These are phyloP conservation scores for Epinephelus awoara DNA, from an alignment of 2,797 vertebrate species.

Conservation along the genomic window DNA sequence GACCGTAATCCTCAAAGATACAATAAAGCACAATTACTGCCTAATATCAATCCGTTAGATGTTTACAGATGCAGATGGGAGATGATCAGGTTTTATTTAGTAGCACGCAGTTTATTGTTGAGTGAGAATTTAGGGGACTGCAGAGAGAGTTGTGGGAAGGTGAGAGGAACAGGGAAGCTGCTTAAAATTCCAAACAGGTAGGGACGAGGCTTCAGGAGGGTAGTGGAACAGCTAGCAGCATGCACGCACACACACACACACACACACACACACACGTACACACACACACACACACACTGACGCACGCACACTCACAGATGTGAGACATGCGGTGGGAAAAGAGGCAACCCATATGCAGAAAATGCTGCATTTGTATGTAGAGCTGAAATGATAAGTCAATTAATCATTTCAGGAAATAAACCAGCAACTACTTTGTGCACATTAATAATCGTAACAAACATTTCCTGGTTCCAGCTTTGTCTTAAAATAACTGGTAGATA, in stretches of 20 bases:
- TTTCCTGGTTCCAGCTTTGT: background rate
- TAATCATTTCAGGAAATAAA: background rate
- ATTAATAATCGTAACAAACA: background rate
- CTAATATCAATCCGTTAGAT: conserved; percentile 28
- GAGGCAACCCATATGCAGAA: conserved; percentile 28
- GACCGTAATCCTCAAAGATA: conserved; percentile 19
- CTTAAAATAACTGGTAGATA: background rate
- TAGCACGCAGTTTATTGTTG: conserved; percentile 34
- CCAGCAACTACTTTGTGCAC: background rate
- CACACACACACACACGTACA: conserved; percentile 23
- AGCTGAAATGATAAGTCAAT: conserved; percentile 4
- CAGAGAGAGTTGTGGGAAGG: conserved; percentile 71
- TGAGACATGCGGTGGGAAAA: conserved; percentile 38
- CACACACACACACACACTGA: conserved; percentile 20
- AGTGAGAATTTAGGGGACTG: conserved; percentile 63
- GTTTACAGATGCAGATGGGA: conserved; percentile 14
- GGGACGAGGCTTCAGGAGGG: conserved; percentile 73
- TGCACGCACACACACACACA: conserved; percentile 23
- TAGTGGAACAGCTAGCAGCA: conserved; percentile 65
- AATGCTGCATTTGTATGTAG: conserved; percentile 19
- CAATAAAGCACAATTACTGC: conserved; percentile 35
- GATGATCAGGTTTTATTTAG: conserved; percentile 40
- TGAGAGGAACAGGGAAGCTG: conserved; percentile 73
- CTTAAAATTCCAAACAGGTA: conserved; percentile 86
- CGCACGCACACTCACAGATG: conserved; percentile 18